Evolutionary conservation across 2,888 invertebrate species (phyloP).

Genomic region (Thumatha senex): DNA sequence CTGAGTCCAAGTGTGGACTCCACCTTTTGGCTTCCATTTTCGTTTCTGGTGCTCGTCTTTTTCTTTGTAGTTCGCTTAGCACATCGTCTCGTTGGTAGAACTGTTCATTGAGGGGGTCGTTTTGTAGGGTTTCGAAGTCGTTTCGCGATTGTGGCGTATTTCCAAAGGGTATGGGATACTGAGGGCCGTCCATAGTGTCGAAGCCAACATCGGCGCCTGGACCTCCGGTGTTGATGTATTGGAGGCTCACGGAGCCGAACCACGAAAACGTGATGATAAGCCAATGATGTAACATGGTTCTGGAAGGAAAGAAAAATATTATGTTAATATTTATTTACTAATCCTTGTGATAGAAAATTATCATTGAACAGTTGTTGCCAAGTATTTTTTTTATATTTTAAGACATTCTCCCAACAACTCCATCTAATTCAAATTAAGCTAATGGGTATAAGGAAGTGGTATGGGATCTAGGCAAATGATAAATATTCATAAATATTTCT

Average conservation of each 20-base stretch:
- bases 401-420: too few species aligned
- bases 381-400: too few species aligned
- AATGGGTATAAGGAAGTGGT: too few species aligned
- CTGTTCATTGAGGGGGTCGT: slow-evolving; percentile 15
- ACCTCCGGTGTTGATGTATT: slow-evolving; percentile 63
- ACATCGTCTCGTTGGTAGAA: slow-evolving; percentile 31
- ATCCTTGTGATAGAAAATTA: too few species aligned
- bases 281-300: slow-evolving; percentile 71
- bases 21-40: slow-evolving; percentile 46
- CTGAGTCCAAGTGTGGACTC: slow-evolving; percentile 56
- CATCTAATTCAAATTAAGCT: too few species aligned
- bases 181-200: slow-evolving; percentile 47
- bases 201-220: slow-evolving; percentile 45
- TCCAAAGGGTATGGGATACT: slow-evolving; percentile 51
- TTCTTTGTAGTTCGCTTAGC: slow-evolving; percentile 30
- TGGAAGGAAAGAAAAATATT: slow-evolving; percentile 42
- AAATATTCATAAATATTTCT: too few species aligned
- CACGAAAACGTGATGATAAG: slow-evolving; percentile 65
- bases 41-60: slow-evolving; percentile 42
- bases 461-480: too few species aligned
- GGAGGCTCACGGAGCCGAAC: slow-evolving; percentile 65
- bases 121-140: slow-evolving; percentile 23
- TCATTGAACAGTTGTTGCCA: too few species aligned
- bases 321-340: not conserved
- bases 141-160: slow-evolving; percentile 34